These are phyloP conservation scores for Tetragnatha montana DNA, from an alignment of 2,888 invertebrate species.

Conservation along the genomic window DNA sequence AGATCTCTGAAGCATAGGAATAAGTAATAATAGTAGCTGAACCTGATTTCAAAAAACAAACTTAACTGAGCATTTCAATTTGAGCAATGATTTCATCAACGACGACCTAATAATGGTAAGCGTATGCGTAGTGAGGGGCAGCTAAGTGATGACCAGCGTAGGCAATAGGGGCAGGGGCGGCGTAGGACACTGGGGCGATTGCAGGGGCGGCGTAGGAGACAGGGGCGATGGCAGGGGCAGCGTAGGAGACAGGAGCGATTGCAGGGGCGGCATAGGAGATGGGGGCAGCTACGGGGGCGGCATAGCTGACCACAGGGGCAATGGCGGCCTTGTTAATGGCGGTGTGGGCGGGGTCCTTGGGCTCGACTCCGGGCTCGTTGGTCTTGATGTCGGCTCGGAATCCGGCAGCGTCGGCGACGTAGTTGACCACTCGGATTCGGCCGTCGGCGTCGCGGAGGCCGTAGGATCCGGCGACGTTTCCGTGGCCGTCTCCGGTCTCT, in stretches of 20 bases:
- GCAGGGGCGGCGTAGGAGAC: conserved; percentile 16
- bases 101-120: conserved; percentile 50
- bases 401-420: conserved; percentile 71
- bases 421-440: conserved; percentile 64
- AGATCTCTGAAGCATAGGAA: background rate
- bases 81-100: background rate
- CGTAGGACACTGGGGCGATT: background rate
- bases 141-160: conserved; percentile 32
- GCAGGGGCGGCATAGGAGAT: conserved; percentile 14
- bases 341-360: conserved; percentile 61
- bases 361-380: conserved; percentile 69
- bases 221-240: background rate
- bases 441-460: conserved; percentile 65
- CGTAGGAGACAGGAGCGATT: background rate
- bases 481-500: conserved; percentile 63
- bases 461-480: conserved; percentile 65
- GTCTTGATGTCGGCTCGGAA: conserved; percentile 71
- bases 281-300: conserved; percentile 8
- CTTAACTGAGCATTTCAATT: background rate
- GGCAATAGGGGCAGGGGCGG: conserved; percentile 25
- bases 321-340: conserved; percentile 62
- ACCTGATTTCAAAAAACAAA: background rate
- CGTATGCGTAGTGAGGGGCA: conserved; percentile 52
- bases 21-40: no score
- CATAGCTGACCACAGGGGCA: conserved; percentile 37